Evolutionary conservation across 92 coral and sea anemone species (phyloP), one percentile per base, ranked within the genome.

Genomic region (Blastomussa wellsi): DNA sequence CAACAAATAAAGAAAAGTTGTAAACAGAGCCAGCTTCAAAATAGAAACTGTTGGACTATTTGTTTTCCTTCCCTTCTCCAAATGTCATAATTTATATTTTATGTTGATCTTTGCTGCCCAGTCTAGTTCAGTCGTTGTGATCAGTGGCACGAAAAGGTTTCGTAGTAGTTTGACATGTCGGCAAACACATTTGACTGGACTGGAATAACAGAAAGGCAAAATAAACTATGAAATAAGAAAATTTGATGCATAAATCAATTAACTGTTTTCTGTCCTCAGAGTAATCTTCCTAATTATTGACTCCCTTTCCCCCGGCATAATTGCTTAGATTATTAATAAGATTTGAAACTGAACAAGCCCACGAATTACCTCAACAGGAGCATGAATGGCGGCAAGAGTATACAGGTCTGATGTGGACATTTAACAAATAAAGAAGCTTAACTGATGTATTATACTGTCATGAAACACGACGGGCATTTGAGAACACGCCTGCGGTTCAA

Each of bases 261-360:
- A 79, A 79, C 53, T 60, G 72, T 62, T 41, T 79, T 79, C 37
- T 49, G n/a, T 29, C 26, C 52, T 38, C 24, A 31, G 53, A 79
- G 62, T 79, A 60, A 78, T 78, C 52, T 78, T 78, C 53, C 71
- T 37, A 60, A 78, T 78, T 36, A 78, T n/a, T 37, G 69, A 31
- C 60, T 1, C 71, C 49, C 72, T 10, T 59, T n/a, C 41, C 83
- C 72, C 28, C 38, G 62, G 57, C 11, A 35, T 39, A 60, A 79
- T 79, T 72, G 33, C 53, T 44, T 39, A 64, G 16, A 79, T 38
- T 29, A 53, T 48, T 62, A 79, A 79, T 60, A 48, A 35, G 36
- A 16, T 39, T 39, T 26, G 31, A 64, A 62, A 79, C 55, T 32
- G 74, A 60, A 79, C 10, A 60, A 64, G n/a, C 49, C 72, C 20